Evolutionary conservation across 2,888 invertebrate species (phyloP), one percentile per base, ranked within the genome.

Genomic region (Caenorhabditis afra): DNA sequence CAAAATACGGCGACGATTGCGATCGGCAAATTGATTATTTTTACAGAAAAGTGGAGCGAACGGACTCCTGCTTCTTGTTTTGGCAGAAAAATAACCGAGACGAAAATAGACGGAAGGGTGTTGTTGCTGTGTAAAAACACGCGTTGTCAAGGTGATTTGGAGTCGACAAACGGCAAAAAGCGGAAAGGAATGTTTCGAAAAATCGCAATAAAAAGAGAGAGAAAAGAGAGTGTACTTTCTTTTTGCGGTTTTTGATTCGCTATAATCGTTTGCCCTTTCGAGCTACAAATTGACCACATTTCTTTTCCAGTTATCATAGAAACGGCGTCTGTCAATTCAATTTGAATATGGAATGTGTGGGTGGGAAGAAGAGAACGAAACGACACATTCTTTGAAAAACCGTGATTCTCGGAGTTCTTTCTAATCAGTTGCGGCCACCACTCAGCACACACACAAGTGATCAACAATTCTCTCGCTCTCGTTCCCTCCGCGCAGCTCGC

Each of bases 1-100:
- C 58, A 58, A 44, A 58, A 58, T 45, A 45, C 44, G 58, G 29
- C n/a, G n/a, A n/a, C n/a, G n/a, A n/a, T n/a, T n/a, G 45, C 58
- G 44, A 18, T 18, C 44, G 44, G 58, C 23, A 58, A 58, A 58
- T 29, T 58, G 58, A 58, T 58, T 45, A 23, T 14, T 20, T 41
- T 18, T 22, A 12, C 14, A n/a, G 20, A 57, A 16, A 29, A 29
- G 7, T 29, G 29, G 7, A 29, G 57, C 18, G 41, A 41, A n/a
- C n/a, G n/a, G n/a, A n/a, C n/a, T n/a, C 18, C 14, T 37, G 55
- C 35, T 41, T 57, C 16, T 57, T 39, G 39, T 57, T 57, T 41
- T 57, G 39, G 57, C 39, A 22, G 29, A 22, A n/a, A 16, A 58
- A 14, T 29, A 14, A 12, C 8, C 16, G 23, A 18, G 57, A 20